Conservation (phyloP, 2,113 vertebrate species). For the Pangasianodon gigas region DNA sequence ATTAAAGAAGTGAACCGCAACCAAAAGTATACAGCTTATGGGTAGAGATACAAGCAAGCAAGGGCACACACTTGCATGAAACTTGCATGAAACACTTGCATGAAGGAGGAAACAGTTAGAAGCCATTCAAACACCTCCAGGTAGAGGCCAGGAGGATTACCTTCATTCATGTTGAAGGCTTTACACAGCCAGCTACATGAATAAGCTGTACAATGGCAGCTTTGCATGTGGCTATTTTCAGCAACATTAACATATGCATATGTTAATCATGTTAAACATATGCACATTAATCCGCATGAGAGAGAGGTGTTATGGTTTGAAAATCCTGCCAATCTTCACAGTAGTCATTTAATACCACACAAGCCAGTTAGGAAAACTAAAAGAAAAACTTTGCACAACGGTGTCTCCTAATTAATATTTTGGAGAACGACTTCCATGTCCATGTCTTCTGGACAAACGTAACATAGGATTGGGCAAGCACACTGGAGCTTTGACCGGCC, state of each 20-base stretch:
- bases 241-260: background rate
- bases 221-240: background rate
- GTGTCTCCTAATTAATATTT: no score
- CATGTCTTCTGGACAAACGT: no score
- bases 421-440: no score
- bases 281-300: background rate
- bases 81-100: no score
- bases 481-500: no score
- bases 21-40: background rate
- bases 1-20: background rate
- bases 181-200: slow-evolving; percentile 4
- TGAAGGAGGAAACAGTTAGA: background rate
- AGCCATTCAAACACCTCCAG: slow-evolving; percentile 15
- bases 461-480: no score
- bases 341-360: no score
- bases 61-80: background rate
- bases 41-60: background rate
- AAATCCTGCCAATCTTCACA: no score
- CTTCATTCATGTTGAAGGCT: background rate
- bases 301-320: background rate
- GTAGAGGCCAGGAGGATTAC: background rate
- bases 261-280: no score
- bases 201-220: background rate
- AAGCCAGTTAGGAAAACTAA: no score
- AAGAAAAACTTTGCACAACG: no score